Evolutionary conservation across 1,140 invertebrate species (phyloP), one percentile per base, ranked within the genome.

Genomic region (Caenorhabditis tropicalis): DNA sequence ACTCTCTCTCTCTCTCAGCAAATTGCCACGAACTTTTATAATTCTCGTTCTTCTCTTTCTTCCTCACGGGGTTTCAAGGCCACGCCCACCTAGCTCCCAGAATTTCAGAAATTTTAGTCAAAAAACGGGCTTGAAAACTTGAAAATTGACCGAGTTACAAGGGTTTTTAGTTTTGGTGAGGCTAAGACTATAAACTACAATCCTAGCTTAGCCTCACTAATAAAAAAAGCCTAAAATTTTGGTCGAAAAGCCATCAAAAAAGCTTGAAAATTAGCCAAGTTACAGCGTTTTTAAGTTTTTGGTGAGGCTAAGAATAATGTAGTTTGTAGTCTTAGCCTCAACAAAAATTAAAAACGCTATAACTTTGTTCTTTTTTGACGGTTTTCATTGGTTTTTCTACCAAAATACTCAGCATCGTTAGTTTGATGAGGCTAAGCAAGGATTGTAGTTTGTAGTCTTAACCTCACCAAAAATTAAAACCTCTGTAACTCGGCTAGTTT

Each of bases 251-350:
- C 9, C 9, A 10, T 51, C 15, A 81, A 36, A 56, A 51, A 1
- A 6, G 0, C 15, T 3, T 7, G 0, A 51, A 51, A 51, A n/a
- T 7, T 16, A 12, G 16, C 43, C 2, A 16, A 46, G 0, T 51
- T 51, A 29, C 48, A 51, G 2, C n/a, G 15, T 19, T 51, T 51
- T 51, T 19, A 51, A 56, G 27, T 27, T 56, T n/a, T 56, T 56
- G 21, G 0, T 27, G 53, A 56, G 53, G 53, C 53, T 29, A 27
- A 56, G 53, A 19, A 16, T 10, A 51, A 19, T 58, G 53, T 58
- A 58, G 53, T 58, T 58, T 58, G 53, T 58, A 58, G 53, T 58
- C n/a, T 58, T 58, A 58, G 53, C 24, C 53, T 58, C n/a, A 6
- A 58, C 10, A 51, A 51, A 51, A 15, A 9, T 3, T 15, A 19